A percentile compares a stretch with the other conserved stretches of the same genome.
phyloP scores from a whole-genome alignment of 1,140 invertebrate species.

The Chelonus insularis region DNA sequence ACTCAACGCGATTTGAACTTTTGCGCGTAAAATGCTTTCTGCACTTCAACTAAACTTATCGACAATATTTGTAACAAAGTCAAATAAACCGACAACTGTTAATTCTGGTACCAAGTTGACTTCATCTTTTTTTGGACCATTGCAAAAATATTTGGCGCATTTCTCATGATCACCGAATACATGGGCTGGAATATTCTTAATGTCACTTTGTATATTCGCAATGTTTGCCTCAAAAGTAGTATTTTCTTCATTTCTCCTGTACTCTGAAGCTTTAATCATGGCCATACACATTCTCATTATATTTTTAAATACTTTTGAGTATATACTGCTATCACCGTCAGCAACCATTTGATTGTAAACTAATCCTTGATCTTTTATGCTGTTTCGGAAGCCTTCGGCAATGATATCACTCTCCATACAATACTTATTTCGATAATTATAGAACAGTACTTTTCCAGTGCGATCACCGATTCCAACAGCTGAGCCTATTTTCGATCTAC shows the following conservation, averaged over 20 bases:
- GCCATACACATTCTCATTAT: background rate
- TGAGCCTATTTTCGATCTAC: too few species aligned
- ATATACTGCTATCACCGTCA: conserved; percentile 46
- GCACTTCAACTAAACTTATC: background rate
- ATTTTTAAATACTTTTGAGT: conserved; percentile 22
- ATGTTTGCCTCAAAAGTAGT: conserved; percentile 1
- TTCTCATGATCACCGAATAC: conserved; percentile 34
- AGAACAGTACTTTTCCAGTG: conserved; percentile 40
- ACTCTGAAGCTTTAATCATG: background rate
- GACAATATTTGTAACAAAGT: background rate
- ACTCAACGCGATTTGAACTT: background rate
- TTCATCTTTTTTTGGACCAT: background rate
- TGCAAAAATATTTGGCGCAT: conserved; percentile 11
- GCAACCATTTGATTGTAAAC: conserved; percentile 42
- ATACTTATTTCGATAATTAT: conserved; percentile 42
- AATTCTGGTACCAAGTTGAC: background rate
- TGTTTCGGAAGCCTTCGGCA: conserved; percentile 44
- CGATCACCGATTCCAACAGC: conserved; percentile 36
- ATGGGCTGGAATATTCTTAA: conserved; percentile 31
- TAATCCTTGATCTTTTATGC: conserved; percentile 37
- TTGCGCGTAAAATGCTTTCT: background rate
- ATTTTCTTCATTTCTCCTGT: conserved; percentile 9
- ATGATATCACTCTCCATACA: conserved; percentile 56
- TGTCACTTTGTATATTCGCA: conserved; percentile 24
- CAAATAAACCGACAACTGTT: background rate